Percentiles rank a stretch among this genome's conserved stretches.
Evolutionary conservation across 2,797 vertebrate genomes (phyloP).

Genomic region (Premnoplex brunnescens): DNA sequence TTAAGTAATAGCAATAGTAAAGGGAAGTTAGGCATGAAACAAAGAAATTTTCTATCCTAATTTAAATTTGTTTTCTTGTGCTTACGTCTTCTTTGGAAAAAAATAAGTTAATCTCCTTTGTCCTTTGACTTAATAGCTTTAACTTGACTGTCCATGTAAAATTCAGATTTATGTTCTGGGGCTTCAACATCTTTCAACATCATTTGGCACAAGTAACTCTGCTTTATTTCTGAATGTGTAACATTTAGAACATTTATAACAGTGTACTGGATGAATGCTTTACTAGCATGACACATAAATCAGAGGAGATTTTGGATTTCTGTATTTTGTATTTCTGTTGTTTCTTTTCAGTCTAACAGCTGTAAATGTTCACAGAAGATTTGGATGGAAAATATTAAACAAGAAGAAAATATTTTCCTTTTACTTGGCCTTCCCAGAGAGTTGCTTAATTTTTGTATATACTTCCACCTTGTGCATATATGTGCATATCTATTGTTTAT

Average conservation of each 20-base stretch:
- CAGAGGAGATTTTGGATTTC: background rate
- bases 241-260: background rate
- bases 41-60: background rate
- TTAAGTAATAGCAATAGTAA: background rate
- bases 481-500: background rate
- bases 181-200: background rate
- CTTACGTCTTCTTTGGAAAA: background rate
- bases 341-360: background rate
- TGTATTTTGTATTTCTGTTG: background rate
- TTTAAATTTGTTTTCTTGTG: background rate
- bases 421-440: background rate
- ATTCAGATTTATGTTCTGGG: background rate
- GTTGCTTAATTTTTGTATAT: background rate
- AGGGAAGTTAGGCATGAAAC: background rate
- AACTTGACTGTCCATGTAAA: background rate
- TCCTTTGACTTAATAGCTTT: constrained; percentile 5
- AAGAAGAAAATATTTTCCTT: background rate
- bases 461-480: background rate
- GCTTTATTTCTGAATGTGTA: background rate
- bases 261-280: background rate
- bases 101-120: background rate
- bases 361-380: background rate
- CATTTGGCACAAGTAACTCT: background rate
- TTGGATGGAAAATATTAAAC: background rate
- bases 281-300: background rate